Conservation (phyloP, 2,113 vertebrate species). For the Perca fluviatilis region DNA sequence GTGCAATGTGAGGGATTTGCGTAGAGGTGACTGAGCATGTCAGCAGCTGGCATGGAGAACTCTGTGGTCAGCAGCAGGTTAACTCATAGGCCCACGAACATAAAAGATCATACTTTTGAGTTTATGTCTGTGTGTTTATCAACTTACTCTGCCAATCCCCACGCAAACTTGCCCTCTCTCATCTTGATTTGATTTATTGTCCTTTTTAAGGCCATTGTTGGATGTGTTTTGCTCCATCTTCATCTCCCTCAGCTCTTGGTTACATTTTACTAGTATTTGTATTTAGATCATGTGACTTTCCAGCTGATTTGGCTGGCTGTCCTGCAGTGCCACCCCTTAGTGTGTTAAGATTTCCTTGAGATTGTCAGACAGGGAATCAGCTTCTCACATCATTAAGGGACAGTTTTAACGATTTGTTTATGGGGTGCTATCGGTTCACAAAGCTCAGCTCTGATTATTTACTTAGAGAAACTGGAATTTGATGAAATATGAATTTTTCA, state of each 20-base stretch:
- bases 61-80: conserved; percentile 50
- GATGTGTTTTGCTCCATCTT: background rate
- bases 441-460: conserved; percentile 16
- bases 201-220: background rate
- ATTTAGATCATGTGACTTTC: background rate
- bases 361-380: conserved; percentile 27
- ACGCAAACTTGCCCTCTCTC: background rate
- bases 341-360: conserved; percentile 38
- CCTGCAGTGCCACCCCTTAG: background rate
- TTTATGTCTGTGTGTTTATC: conserved; percentile 3
- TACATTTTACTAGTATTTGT: background rate
- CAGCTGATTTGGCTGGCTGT: conserved; percentile 7
- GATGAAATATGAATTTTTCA: background rate
- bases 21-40: conserved; percentile 22
- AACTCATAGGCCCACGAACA: conserved; percentile 6
- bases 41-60: conserved; percentile 28
- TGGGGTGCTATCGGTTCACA: conserved; percentile 25
- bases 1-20: conserved; percentile 30
- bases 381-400: conserved; percentile 49
- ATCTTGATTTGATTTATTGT: background rate
- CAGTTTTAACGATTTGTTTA: conserved; percentile 63
- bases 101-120: conserved; percentile 11
- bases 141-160: background rate
- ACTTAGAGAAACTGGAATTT: background rate
- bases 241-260: background rate